Conservation (phyloP, 2,113 vertebrate species). For the Chauna torquata region DNA sequence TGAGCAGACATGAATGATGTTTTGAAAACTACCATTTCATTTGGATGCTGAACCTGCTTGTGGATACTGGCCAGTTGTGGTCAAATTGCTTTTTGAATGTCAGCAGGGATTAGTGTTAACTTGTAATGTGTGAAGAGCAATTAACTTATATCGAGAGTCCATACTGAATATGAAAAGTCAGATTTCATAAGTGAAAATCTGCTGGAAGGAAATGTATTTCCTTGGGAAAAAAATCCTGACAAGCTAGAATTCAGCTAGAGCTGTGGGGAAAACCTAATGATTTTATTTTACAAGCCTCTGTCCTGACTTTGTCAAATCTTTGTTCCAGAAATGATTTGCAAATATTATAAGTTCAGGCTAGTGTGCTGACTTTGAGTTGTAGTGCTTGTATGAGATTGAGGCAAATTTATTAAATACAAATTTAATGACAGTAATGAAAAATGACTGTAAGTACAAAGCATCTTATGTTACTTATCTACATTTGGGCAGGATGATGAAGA, state of each 20-base stretch:
- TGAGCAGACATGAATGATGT: neutral
- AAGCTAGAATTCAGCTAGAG: neutral
- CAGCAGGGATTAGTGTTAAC: neutral
- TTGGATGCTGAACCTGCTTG: neutral
- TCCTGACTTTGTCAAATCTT: neutral
- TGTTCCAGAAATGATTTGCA: neutral
- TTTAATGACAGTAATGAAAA: neutral
- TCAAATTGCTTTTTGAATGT: neutral
- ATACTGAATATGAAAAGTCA: neutral
- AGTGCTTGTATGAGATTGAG: neutral
- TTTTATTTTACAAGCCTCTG: neutral
- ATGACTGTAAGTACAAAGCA: neutral
- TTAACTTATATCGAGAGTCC: neutral
- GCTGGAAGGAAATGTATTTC: neutral
- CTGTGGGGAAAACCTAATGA: neutral
- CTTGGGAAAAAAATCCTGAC: neutral
- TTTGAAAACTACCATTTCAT: neutral
- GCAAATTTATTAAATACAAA: neutral
- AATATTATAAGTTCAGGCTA: slow-evolving; percentile 3
- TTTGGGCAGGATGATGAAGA: neutral
- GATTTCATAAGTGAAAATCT: neutral
- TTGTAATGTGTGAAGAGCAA: neutral
- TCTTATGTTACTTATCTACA: neutral
- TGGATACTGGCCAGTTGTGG: neutral
- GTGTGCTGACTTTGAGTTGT: neutral